Evolutionary conservation across 2,888 invertebrate genomes (phyloP).

Genomic region (Taenaris catops): DNA sequence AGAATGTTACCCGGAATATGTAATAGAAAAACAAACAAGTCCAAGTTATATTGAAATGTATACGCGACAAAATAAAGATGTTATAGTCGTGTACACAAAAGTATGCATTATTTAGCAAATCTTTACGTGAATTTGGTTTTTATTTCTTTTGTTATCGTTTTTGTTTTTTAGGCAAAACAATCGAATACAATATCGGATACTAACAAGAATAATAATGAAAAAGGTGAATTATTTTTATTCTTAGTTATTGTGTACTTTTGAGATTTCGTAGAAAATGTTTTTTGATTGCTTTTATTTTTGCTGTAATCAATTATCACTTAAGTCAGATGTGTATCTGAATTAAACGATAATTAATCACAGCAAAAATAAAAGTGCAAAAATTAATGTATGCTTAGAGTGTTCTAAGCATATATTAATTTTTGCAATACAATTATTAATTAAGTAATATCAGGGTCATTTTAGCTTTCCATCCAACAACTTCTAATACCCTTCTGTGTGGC

Average conservation of each 20-base stretch:
- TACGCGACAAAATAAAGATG: slow-evolving; percentile 45
- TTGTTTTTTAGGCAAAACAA: slow-evolving; percentile 38
- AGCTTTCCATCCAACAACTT: no score
- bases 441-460: no score
- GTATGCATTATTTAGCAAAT: slow-evolving; percentile 29
- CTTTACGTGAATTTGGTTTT: no score
- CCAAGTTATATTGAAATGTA: slow-evolving; percentile 66
- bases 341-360: no score
- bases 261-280: neutral
- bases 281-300: no score
- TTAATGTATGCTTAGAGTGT: no score
- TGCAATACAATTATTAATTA: no score
- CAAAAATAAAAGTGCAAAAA: no score
- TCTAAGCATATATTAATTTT: no score
- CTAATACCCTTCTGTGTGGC: no score
- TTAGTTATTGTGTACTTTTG: neutral
- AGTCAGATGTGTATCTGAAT: no score
- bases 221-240: slow-evolving; percentile 33
- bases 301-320: no score
- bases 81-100: slow-evolving; percentile 50
- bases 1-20: slow-evolving; percentile 44
- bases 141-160: neutral
- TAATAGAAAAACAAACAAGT: slow-evolving; percentile 48
- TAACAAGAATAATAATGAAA: slow-evolving; percentile 31
- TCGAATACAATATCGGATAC: slow-evolving; percentile 23